Conservation (phyloP, 2,797 vertebrate species). For the Picus viridis region DNA sequence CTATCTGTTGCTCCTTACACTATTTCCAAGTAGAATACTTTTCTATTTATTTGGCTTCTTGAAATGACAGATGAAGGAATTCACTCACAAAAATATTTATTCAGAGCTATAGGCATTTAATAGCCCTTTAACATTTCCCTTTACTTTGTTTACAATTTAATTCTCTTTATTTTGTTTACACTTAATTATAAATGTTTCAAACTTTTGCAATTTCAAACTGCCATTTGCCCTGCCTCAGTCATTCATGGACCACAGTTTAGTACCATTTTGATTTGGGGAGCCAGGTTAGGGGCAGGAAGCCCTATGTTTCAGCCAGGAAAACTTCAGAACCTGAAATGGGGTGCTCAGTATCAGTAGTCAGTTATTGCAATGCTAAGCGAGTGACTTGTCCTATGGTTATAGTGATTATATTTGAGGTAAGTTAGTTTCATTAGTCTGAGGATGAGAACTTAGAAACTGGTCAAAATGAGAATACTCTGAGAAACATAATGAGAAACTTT, state of each 20-base stretch:
- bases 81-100: background rate
- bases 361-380: background rate
- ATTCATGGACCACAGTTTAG: background rate
- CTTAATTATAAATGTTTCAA: background rate
- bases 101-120: background rate
- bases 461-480: background rate
- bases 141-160: background rate
- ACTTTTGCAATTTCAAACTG: background rate
- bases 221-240: background rate
- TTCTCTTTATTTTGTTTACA: background rate
- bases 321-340: background rate
- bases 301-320: background rate
- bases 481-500: background rate
- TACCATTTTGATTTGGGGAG: background rate
- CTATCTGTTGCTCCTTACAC: background rate
- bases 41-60: background rate
- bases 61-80: background rate
- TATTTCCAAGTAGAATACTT: background rate
- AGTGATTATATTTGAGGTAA: background rate
- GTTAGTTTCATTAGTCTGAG: background rate
- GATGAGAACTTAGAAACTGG: slow-evolving; percentile 1
- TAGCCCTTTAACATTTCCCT: background rate
- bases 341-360: background rate
- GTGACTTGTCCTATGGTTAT: background rate
- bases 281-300: background rate